Conservation (phyloP, 2,888 invertebrate genomes). For the Parthenolecanium corni region DNA sequence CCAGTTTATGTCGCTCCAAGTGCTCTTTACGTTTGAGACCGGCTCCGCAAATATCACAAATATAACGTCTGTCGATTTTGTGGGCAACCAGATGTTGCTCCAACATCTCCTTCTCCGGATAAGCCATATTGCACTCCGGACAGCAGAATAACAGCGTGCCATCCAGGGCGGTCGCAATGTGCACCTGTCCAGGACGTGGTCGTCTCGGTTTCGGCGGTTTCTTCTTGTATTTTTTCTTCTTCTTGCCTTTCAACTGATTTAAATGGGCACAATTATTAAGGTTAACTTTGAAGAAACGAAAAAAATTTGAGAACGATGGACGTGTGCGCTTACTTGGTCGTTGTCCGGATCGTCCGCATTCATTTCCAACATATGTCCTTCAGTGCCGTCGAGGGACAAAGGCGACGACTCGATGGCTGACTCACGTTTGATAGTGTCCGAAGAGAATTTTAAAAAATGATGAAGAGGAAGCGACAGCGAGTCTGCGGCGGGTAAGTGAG, state of each 20-base stretch:
- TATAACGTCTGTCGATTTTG: slow-evolving; percentile 59
- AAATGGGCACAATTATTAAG: neutral
- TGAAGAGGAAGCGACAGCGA: slow-evolving; percentile 48
- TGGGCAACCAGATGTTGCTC: slow-evolving; percentile 59
- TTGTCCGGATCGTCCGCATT: slow-evolving; percentile 20
- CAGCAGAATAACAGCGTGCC: slow-evolving; percentile 66
- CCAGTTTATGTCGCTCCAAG: slow-evolving; percentile 73
- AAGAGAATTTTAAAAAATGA: slow-evolving; percentile 52
- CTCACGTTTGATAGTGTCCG: slow-evolving; percentile 46
- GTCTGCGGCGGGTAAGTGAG: slow-evolving; percentile 44
- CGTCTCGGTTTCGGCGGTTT: slow-evolving; percentile 64
- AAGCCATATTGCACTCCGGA: slow-evolving; percentile 70
- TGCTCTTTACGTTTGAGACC: slow-evolving; percentile 79
- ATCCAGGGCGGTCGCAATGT: slow-evolving; percentile 61
- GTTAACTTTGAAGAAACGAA: neutral
- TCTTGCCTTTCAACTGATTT: slow-evolving; percentile 40
- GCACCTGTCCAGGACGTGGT: slow-evolving; percentile 67
- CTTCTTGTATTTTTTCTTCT: slow-evolving; percentile 70
- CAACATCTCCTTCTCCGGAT: slow-evolving; percentile 65
- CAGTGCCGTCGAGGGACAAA: slow-evolving; percentile 32
- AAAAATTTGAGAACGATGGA: neutral
- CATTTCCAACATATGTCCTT: slow-evolving; percentile 21
- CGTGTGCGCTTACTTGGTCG: neutral
- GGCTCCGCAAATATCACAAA: slow-evolving; percentile 77
- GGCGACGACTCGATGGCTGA: slow-evolving; percentile 39